Evolutionary conservation across 2,888 invertebrate species (phyloP).

Genomic region (Melieria omissa): DNA sequence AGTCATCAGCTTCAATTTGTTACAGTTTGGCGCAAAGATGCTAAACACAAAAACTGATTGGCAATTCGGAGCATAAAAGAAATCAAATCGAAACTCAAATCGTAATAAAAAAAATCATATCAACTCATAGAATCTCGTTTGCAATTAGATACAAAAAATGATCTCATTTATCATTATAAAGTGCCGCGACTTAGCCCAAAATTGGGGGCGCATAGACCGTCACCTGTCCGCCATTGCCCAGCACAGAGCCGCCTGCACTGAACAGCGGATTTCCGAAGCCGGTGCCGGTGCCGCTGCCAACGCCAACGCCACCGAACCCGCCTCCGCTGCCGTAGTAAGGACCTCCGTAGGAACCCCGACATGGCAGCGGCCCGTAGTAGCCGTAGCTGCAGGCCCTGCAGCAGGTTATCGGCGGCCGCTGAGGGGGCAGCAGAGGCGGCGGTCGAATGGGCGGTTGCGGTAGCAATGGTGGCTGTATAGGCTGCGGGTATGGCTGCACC

Average conservation of each 20-base stretch:
- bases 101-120: too few relatives aligned
- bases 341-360: conserved; percentile 28
- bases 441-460: conserved; percentile 29
- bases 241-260: conserved; percentile 12
- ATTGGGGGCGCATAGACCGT: conserved; percentile 50
- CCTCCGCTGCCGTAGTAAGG: conserved; percentile 4
- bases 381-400: conserved; percentile 53
- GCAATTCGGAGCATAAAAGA: too few relatives aligned
- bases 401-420: conserved; percentile 51
- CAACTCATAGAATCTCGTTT: too few relatives aligned
- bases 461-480: conserved; percentile 35
- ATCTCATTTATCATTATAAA: too few relatives aligned
- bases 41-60: too few relatives aligned
- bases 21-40: too few relatives aligned
- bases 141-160: too few relatives aligned
- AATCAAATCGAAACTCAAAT: too few relatives aligned
- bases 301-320: conserved; percentile 3
- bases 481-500: conserved; percentile 14
- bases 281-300: background rate
- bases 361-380: conserved; percentile 57
- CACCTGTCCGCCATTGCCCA: conserved; percentile 27
- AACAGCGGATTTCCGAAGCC: conserved; percentile 6
- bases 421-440: conserved; percentile 29
- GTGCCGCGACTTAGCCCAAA: background rate
- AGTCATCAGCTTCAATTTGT: too few relatives aligned